A percentile compares a stretch with the other conserved stretches of the same genome.
phyloP scores from a whole-genome alignment of 92 coral and sea anemone genomes.

The Parazoanthus swiftii region DNA sequence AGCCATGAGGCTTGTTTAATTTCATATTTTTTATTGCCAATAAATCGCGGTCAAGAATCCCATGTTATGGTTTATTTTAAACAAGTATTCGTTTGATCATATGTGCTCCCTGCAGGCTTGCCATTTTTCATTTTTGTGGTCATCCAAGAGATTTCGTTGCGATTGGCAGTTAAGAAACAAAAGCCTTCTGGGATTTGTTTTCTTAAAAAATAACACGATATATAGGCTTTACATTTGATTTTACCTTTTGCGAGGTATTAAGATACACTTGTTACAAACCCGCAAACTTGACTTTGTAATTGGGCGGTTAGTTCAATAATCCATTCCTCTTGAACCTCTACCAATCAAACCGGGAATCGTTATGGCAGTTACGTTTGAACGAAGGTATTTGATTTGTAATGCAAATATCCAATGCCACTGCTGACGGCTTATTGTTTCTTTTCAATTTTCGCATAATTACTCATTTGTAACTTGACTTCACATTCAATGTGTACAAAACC shows the following conservation, averaged over 20 bases:
- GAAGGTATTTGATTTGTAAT: slow-evolving; percentile 24
- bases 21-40: not conserved
- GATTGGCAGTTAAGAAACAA: not conserved
- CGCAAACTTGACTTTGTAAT: not conserved
- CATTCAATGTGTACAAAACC: not conserved
- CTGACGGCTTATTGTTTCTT: not conserved
- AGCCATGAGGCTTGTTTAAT: not conserved
- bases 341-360: not conserved
- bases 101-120: not conserved
- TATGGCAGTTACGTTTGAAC: not conserved
- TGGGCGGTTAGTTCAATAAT: not conserved
- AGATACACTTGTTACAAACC: not conserved
- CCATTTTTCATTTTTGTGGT: not conserved
- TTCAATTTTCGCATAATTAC: slow-evolving; percentile 31
- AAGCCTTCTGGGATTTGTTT: not conserved
- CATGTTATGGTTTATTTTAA: not conserved
- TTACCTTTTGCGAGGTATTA: not conserved
- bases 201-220: too few relatives aligned
- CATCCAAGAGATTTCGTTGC: too few relatives aligned
- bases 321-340: not conserved
- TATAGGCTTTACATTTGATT: too few relatives aligned
- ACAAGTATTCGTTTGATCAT: not conserved
- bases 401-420: slow-evolving; percentile 17
- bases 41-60: not conserved
- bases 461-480: slow-evolving; percentile 25